These are phyloP conservation scores for Uromys caudimaculatus DNA, from an alignment of 2,797 vertebrate species.

Conservation along the genomic window DNA sequence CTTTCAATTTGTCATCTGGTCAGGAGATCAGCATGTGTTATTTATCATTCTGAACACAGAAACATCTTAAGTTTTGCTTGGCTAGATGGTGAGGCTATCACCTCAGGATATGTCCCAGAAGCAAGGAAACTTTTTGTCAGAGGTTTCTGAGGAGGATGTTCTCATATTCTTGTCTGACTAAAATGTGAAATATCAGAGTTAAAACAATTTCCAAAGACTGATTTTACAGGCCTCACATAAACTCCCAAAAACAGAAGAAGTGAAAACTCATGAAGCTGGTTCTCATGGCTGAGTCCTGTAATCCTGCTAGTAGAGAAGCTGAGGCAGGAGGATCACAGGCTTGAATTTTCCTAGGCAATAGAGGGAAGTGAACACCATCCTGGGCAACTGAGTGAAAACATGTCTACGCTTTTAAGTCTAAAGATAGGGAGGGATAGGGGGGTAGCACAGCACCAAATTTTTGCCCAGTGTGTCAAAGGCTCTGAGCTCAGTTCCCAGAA, in stretches of 20 bases:
- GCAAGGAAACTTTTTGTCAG: not conserved
- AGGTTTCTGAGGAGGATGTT: not conserved
- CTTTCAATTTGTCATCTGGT: not conserved
- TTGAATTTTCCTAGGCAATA: not conserved
- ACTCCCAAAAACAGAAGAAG: slow-evolving; percentile 40
- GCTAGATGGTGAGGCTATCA: not conserved
- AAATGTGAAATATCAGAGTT: slow-evolving; percentile 18
- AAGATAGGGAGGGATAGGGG: not conserved
- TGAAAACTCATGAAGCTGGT: not conserved
- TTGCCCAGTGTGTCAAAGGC: not conserved
- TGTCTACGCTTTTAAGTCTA: not conserved
- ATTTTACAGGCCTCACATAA: not conserved
- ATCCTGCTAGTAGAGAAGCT: not conserved
- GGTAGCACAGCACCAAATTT: not conserved
- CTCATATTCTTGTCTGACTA: not conserved
- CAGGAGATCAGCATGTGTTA: not conserved
- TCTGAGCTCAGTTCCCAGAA: not conserved
- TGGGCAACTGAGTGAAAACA: not conserved
- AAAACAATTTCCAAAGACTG: not conserved
- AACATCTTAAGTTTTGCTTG: not conserved
- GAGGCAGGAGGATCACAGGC: not conserved
- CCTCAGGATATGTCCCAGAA: not conserved
- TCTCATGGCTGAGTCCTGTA: not conserved
- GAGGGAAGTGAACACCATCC: no score
- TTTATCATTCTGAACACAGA: not conserved